Evolutionary conservation across 2,113 vertebrate species (phyloP).

Genomic region (Oryzias melastigma): DNA sequence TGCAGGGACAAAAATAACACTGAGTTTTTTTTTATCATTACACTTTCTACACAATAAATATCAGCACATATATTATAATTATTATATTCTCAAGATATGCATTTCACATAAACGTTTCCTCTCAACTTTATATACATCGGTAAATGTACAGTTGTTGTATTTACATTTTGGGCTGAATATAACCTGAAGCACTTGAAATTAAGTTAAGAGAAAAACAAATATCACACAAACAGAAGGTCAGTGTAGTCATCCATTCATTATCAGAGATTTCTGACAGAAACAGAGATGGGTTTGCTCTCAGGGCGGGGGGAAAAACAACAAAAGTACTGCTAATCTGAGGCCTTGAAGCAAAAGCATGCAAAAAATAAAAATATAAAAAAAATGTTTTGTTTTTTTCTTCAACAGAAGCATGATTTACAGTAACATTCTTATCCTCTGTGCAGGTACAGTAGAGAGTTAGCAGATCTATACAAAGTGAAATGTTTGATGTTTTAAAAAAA

Average conservation of each 20-base stretch:
- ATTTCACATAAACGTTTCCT: slow-evolving; percentile 75
- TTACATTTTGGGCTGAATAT: slow-evolving; percentile 72
- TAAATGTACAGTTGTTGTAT: slow-evolving; percentile 78
- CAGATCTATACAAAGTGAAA: slow-evolving; percentile 28
- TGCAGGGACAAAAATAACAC: slow-evolving; percentile 78
- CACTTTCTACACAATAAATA: slow-evolving; percentile 77
- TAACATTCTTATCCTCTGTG: slow-evolving; percentile 72
- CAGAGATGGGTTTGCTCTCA: slow-evolving; percentile 26
- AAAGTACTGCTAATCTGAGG: slow-evolving; percentile 51
- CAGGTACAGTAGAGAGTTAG: slow-evolving; percentile 61
- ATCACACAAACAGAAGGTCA: slow-evolving; percentile 65
- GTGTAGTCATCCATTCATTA: slow-evolving; percentile 57
- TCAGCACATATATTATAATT: slow-evolving; percentile 76
- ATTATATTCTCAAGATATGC: slow-evolving; percentile 75
- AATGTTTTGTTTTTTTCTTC: slow-evolving; percentile 44
- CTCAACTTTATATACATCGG: slow-evolving; percentile 77
- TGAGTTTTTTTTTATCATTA: slow-evolving; percentile 60
- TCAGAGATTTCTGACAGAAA: slow-evolving; percentile 34
- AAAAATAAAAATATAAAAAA: slow-evolving; percentile 16
- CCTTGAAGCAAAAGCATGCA: slow-evolving; percentile 57
- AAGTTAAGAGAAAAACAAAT: slow-evolving; percentile 55
- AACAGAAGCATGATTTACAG: slow-evolving; percentile 45
- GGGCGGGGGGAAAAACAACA: slow-evolving; percentile 14
- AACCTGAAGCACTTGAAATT: slow-evolving; percentile 74
- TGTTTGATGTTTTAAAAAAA: slow-evolving; percentile 14